These are phyloP conservation scores for Achatina immaculata DNA, from an alignment of 1,140 invertebrate species.

Conservation along the genomic window DNA sequence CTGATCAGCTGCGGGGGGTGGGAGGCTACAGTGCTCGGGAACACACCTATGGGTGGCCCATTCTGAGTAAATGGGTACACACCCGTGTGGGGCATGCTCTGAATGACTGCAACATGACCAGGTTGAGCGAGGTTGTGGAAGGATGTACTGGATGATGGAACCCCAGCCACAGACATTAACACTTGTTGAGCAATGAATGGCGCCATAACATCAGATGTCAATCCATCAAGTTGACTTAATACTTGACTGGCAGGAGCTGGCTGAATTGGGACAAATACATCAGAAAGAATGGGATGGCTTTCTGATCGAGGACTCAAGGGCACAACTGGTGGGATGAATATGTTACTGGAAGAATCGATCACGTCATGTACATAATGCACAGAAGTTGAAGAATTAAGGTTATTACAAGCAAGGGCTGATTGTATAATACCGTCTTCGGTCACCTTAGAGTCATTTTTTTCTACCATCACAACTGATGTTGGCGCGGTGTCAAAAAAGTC, in stretches of 20 bases:
- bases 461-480: conserved; percentile 34
- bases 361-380: conserved; percentile 62
- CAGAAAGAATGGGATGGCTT: conserved; percentile 15
- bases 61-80: conserved; percentile 34
- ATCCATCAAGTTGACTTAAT: conserved; percentile 26
- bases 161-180: conserved; percentile 8
- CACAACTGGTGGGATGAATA: conserved; percentile 48
- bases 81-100: conserved; percentile 27
- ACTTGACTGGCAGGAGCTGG: conserved; percentile 49
- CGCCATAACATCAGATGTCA: conserved; percentile 22
- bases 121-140: conserved; percentile 29
- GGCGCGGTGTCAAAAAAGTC: conserved; percentile 90
- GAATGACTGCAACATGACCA: conserved; percentile 5
- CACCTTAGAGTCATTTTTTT: conserved; percentile 50
- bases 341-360: conserved; percentile 65
- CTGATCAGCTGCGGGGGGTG: neutral
- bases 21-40: neutral
- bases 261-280: conserved; percentile 47
- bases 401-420: conserved; percentile 52
- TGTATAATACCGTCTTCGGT: conserved; percentile 46
- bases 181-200: conserved; percentile 31
- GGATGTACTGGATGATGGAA: conserved; percentile 24
- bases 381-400: conserved; percentile 61
- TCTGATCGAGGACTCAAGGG: conserved; percentile 14
- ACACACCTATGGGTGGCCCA: conserved; percentile 1